These are phyloP conservation scores for Anser brachyrhynchus DNA, from an alignment of 2,113 vertebrate genomes.

Conservation along the genomic window DNA sequence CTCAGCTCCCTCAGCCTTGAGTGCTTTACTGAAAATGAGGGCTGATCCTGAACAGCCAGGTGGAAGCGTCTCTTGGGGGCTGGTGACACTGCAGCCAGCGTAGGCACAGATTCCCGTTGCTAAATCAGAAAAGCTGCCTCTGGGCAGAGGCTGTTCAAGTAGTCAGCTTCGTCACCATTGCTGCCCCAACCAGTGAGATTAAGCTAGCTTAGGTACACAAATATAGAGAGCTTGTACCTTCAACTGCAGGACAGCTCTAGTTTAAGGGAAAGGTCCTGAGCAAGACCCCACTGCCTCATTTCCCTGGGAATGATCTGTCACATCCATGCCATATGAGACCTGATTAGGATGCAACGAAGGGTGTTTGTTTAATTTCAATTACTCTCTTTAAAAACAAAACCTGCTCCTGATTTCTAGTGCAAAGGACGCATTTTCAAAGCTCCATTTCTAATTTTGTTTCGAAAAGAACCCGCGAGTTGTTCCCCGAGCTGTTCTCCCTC, in stretches of 20 bases:
- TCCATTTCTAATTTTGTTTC: background rate
- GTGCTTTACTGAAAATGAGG: background rate
- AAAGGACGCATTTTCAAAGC: background rate
- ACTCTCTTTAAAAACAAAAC: background rate
- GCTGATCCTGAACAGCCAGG: background rate
- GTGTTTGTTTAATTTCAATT: background rate
- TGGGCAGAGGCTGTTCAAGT: background rate
- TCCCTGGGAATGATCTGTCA: background rate
- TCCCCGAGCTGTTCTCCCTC: background rate
- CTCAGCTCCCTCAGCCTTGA: background rate
- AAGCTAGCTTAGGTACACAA: background rate
- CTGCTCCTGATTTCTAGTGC: background rate
- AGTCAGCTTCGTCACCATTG: background rate
- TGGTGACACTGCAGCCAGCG: background rate
- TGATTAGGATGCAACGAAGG: background rate
- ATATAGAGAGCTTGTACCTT: background rate
- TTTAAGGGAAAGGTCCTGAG: background rate
- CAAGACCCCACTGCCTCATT: background rate
- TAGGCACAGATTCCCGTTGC: background rate
- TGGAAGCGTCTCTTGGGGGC: background rate
- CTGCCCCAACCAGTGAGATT: background rate
- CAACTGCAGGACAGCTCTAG: background rate
- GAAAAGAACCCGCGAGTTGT: background rate
- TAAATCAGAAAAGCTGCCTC: background rate
- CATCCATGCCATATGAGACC: background rate